A percentile compares a stretch with the other conserved stretches of the same genome.
phyloP scores from a whole-genome alignment of 2,797 vertebrate genomes.

The Phoebastria nigripes region DNA sequence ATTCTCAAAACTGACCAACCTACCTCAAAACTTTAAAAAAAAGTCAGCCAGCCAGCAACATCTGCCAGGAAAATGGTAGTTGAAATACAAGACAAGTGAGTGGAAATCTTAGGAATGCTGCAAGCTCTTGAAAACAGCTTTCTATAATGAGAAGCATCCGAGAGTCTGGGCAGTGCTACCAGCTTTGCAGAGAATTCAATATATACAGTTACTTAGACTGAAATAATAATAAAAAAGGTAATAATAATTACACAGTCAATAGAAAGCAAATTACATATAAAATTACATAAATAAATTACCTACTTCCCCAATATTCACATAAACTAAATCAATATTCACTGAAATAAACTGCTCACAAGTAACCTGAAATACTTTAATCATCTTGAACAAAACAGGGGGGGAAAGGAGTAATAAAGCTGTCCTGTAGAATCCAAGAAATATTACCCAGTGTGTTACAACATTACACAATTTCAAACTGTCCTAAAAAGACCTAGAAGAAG shows the following conservation, averaged over 20 bases:
- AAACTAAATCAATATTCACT: background rate
- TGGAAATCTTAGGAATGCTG: background rate
- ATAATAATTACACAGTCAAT: background rate
- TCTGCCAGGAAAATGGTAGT: background rate
- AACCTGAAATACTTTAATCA: background rate
- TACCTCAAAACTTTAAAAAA: background rate
- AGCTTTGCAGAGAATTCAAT: background rate
- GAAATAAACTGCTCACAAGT: background rate
- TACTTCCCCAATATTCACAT: background rate
- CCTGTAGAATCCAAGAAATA: background rate
- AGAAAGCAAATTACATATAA: background rate
- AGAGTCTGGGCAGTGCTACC: background rate
- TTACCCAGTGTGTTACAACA: background rate
- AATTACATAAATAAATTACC: accelerated
- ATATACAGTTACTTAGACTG: background rate
- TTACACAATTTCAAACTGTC: background rate
- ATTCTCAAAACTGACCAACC: background rate
- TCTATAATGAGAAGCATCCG: background rate
- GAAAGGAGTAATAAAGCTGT: background rate
- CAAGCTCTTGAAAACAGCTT: background rate
- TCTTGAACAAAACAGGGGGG: background rate
- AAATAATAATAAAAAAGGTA: background rate
- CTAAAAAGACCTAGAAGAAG: background rate
- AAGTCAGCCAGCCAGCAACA: background rate
- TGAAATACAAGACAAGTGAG: background rate